Percentiles rank a stretch among this genome's conserved stretches.
These are phyloP conservation scores for Recurvirostra avosetta DNA, from an alignment of 2,113 vertebrate species.

Conservation along the genomic window DNA sequence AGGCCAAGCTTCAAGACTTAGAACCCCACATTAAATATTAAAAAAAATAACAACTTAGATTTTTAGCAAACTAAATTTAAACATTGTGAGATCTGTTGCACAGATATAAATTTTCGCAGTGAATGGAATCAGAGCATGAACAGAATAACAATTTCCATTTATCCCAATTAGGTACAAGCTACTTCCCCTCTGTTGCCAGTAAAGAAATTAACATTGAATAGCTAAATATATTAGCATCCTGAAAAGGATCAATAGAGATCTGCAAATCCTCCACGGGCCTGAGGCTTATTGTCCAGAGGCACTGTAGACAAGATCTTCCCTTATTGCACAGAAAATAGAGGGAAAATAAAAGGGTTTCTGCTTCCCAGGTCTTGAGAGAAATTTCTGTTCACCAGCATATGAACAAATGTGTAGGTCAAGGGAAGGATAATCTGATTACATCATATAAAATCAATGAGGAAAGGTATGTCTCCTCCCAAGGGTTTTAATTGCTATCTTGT, in stretches of 20 bases:
- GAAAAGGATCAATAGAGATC: neutral
- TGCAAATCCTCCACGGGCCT: neutral
- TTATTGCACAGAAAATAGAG: neutral
- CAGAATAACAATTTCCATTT: neutral
- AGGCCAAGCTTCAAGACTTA: neutral
- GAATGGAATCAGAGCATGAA: neutral
- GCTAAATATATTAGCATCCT: neutral
- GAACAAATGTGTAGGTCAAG: fast-evolving
- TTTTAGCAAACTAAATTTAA: neutral
- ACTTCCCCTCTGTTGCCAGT: neutral
- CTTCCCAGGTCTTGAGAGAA: neutral
- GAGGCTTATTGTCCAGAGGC: neutral
- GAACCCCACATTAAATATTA: neutral
- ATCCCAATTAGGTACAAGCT: neutral
- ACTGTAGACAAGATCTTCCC: neutral
- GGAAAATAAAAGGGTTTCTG: neutral
- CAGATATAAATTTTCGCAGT: neutral
- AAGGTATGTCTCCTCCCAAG: neutral
- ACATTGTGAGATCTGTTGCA: neutral
- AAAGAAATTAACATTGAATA: neutral
- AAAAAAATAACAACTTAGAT: neutral
- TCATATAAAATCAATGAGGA: neutral
- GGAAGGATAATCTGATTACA: neutral
- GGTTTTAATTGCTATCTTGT: neutral
- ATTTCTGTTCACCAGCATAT: neutral